Percentiles rank a stretch among this genome's conserved stretches.
These are phyloP conservation scores for Ptychadena robeensis DNA, from an alignment of 2,797 vertebrate genomes.

Conservation along the genomic window DNA sequence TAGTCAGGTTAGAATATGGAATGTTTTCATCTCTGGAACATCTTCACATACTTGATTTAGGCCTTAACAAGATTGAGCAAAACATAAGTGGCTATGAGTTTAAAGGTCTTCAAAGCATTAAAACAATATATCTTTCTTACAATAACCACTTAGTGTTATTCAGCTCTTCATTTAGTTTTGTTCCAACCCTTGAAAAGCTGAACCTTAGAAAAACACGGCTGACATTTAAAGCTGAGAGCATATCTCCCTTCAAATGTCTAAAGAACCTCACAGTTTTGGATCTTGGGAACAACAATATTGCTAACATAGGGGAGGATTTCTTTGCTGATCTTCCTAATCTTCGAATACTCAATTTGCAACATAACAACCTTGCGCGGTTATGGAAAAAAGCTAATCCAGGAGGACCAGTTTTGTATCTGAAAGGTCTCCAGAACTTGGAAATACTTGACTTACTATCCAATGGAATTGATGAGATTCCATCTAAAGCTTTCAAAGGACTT, in stretches of 20 bases:
- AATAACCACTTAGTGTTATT: slow-evolving; percentile 79
- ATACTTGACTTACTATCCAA: slow-evolving; percentile 85
- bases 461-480: slow-evolving; percentile 91
- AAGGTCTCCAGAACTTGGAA: slow-evolving; percentile 72
- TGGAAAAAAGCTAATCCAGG: slow-evolving; percentile 89
- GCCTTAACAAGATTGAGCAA: slow-evolving; percentile 87
- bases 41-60: slow-evolving; percentile 82
- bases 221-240: slow-evolving; percentile 72
- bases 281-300: slow-evolving; percentile 95
- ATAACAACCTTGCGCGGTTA: slow-evolving; percentile 92
- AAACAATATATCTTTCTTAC: slow-evolving; percentile 83
- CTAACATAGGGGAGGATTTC: slow-evolving; percentile 80
- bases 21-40: slow-evolving; percentile 81
- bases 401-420: slow-evolving; percentile 87
- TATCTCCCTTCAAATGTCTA: slow-evolving; percentile 84
- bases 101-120: slow-evolving; percentile 78
- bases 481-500: slow-evolving; percentile 77
- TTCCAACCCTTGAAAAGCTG: slow-evolving; percentile 80
- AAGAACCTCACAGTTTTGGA: slow-evolving; percentile 84
- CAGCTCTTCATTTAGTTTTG: slow-evolving; percentile 78
- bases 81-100: slow-evolving; percentile 86
- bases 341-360: slow-evolving; percentile 85
- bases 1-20: slow-evolving; percentile 73
- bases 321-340: slow-evolving; percentile 82
- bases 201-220: slow-evolving; percentile 80